A percentile compares a stretch with the other conserved stretches of the same genome.
These are phyloP conservation scores for Camponotus pennsylvanicus DNA, from an alignment of 1,140 invertebrate genomes.

Conservation along the genomic window DNA sequence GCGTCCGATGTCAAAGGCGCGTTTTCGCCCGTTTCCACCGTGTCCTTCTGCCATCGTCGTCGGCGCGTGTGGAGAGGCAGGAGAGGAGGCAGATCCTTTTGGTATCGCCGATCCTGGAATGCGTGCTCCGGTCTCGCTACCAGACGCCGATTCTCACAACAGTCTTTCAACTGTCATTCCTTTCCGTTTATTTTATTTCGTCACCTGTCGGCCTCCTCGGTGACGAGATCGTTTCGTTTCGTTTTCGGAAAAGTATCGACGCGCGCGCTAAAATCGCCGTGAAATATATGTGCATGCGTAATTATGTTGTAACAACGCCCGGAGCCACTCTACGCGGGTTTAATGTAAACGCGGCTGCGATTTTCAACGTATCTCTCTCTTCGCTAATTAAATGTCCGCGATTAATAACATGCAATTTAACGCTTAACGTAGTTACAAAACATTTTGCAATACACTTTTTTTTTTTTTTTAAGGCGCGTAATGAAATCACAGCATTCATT, in stretches of 20 bases:
- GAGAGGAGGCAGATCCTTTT: conserved; percentile 28
- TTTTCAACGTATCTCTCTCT: conserved; percentile 30
- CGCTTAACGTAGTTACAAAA: conserved; percentile 16
- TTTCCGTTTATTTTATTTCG: conserved; percentile 25
- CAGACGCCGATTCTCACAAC: conserved; percentile 55
- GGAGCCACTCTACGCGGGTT: background rate
- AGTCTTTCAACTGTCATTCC: conserved; percentile 26
- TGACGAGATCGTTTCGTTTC: conserved; percentile 10
- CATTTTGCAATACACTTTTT: conserved; percentile 37
- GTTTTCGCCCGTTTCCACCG: conserved; percentile 15
- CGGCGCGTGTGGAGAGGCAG: background rate
- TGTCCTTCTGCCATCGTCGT: conserved; percentile 48
- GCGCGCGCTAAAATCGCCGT: conserved; percentile 39
- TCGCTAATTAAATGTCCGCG: conserved; percentile 35
- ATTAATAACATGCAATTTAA: conserved; percentile 55
- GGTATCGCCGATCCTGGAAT: conserved; percentile 51
- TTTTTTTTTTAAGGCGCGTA: conserved; percentile 21
- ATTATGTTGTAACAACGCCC: conserved; percentile 48
- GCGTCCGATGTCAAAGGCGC: conserved; percentile 58
- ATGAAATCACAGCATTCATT: conserved; percentile 19
- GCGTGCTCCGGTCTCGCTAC: conserved; percentile 34
- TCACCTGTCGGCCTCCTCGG: background rate
- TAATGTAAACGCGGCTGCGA: conserved; percentile 6
- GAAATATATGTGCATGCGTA: conserved; percentile 51
- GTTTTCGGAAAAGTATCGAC: conserved; percentile 33